Percentiles rank a stretch among this genome's conserved stretches.
Evolutionary conservation across 2,797 vertebrate genomes (phyloP).

Genomic region (Alectoris magna): DNA sequence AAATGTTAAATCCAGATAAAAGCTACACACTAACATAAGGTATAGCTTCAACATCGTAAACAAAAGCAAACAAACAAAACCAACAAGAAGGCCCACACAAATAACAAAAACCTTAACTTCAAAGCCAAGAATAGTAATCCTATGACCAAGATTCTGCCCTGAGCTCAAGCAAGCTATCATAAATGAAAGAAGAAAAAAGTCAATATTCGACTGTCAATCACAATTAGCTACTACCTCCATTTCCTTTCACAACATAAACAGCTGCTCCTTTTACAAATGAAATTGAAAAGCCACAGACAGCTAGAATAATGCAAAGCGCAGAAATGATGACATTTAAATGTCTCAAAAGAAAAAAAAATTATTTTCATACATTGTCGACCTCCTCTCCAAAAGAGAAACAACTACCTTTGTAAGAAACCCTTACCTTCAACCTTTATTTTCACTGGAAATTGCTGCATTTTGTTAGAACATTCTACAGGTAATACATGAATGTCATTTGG

Average conservation of each 20-base stretch:
- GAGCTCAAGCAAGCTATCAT: background rate
- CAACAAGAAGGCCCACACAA: too few species aligned
- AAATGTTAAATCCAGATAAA: background rate
- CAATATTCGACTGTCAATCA: background rate
- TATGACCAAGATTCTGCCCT: background rate
- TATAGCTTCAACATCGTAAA: background rate
- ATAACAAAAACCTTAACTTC: background rate
- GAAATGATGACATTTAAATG: accelerated
- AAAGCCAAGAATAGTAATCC: background rate
- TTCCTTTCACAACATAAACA: background rate
- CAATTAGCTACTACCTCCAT: background rate
- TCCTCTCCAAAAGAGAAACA: background rate
- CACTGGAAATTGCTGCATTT: background rate
- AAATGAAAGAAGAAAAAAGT: background rate
- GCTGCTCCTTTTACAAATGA: background rate
- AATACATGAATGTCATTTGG: background rate
- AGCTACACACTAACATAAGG: background rate
- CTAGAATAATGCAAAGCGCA: background rate
- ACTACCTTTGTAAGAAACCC: background rate
- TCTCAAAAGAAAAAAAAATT: background rate
- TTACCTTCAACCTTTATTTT: background rate
- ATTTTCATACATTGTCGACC: background rate
- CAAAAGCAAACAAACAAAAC: background rate
- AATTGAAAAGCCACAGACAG: background rate
- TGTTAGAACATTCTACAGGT: background rate